Evolutionary conservation across 2,113 vertebrate species (phyloP).

Genomic region (Sapayoa aenigma): DNA sequence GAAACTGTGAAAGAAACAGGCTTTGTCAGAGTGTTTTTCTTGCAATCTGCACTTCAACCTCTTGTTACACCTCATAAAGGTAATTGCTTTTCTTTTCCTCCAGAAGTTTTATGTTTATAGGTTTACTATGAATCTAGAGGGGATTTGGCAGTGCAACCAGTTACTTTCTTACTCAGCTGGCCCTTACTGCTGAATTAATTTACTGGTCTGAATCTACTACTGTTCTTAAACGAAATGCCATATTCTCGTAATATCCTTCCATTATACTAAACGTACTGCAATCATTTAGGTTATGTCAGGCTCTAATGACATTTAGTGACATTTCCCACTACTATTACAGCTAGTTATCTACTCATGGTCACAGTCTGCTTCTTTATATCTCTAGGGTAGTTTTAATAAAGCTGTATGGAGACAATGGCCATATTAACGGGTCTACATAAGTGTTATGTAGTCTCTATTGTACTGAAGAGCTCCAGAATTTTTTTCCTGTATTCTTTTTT

Average conservation of each 20-base stretch:
- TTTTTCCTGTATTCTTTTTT: not conserved
- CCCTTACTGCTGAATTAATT: slow-evolving; percentile 17
- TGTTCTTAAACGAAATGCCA: slow-evolving; percentile 41
- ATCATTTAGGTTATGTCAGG: slow-evolving; percentile 30
- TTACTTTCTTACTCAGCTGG: not conserved
- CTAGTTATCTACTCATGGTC: slow-evolving; percentile 1
- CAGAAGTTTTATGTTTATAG: not conserved
- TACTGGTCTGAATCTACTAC: not conserved
- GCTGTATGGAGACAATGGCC: not conserved
- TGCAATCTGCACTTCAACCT: not conserved
- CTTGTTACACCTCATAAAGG: not conserved
- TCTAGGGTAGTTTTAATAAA: not conserved
- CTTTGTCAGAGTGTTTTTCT: not conserved
- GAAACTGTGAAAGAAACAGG: not conserved
- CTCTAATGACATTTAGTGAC: slow-evolving; percentile 56
- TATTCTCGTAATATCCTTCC: slow-evolving; percentile 21
- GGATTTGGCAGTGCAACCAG: not conserved
- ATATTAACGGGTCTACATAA: not conserved
- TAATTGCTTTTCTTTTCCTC: not conserved
- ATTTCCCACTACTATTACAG: not conserved
- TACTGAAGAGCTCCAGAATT: not conserved
- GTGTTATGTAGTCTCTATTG: not conserved
- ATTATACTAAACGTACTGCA: not conserved
- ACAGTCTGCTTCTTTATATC: not conserved
- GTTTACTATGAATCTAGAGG: not conserved